Evolutionary conservation across 2,113 vertebrate species (phyloP).

Genomic region (Prochilodus magdalenae): DNA sequence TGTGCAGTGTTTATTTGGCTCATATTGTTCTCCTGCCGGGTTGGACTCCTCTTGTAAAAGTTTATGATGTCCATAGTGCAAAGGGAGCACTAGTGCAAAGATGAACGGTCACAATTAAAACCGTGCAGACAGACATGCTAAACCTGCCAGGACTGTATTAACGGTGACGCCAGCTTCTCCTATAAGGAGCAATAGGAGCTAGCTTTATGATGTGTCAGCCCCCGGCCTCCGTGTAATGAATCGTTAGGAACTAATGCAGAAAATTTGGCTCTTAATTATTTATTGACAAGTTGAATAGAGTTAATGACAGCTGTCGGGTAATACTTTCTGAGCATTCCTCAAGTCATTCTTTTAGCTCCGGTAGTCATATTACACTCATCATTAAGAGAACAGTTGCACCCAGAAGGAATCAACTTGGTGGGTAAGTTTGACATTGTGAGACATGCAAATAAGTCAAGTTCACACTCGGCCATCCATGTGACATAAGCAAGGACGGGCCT

Average conservation of each 20-base stretch:
- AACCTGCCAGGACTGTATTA: constrained; percentile 33
- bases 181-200: background rate
- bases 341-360: too few relatives aligned
- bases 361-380: background rate
- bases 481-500: too few relatives aligned
- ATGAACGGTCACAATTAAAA: constrained; percentile 10
- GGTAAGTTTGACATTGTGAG: too few relatives aligned
- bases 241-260: background rate
- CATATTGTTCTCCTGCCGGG: constrained; percentile 26
- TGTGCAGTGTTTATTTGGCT: constrained; percentile 12
- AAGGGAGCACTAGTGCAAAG: constrained; percentile 22
- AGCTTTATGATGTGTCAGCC: constrained; percentile 20
- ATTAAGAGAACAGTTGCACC: too few relatives aligned
- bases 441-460: too few relatives aligned
- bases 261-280: background rate
- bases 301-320: background rate
- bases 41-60: constrained; percentile 39
- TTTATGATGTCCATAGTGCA: constrained; percentile 53
- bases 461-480: too few relatives aligned
- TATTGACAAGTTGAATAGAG: background rate
- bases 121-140: constrained; percentile 41
- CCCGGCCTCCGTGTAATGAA: constrained; percentile 13
- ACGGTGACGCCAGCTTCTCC: constrained; percentile 5
- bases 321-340: background rate
- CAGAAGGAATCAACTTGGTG: too few relatives aligned